Percentiles rank a stretch among this genome's conserved stretches.
Conservation (phyloP, 2,888 invertebrate genomes). For the Lasioglossum malachurum region DNA sequence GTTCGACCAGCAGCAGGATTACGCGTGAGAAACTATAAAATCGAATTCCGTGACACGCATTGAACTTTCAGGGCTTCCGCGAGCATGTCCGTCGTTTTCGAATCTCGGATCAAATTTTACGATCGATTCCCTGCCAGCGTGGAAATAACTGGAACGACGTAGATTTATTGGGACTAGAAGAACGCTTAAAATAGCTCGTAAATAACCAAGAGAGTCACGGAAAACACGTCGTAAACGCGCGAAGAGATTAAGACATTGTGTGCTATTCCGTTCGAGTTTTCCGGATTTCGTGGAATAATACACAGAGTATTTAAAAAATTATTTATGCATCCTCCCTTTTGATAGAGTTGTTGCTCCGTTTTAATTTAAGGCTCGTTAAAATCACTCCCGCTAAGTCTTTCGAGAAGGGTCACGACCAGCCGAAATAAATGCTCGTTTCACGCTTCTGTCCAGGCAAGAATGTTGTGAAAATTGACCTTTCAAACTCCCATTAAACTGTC, state of each 20-base stretch:
- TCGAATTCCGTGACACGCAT: constrained; percentile 35
- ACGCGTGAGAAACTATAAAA: constrained; percentile 1
- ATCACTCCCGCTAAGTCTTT: neutral
- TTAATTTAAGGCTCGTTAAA: constrained; percentile 10
- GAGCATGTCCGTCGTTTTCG: constrained; percentile 44
- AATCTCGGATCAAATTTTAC: constrained; percentile 71
- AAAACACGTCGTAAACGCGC: constrained; percentile 72
- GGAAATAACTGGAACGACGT: constrained; percentile 53
- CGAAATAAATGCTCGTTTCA: constrained; percentile 68
- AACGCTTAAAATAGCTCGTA: constrained; percentile 59
- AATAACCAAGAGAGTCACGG: constrained; percentile 54
- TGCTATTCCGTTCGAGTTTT: neutral
- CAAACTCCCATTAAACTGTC: constrained; percentile 66
- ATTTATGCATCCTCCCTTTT: neutral
- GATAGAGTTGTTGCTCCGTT: neutral
- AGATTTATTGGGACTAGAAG: constrained; percentile 63
- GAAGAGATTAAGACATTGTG: constrained; percentile 70
- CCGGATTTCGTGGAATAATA: neutral
- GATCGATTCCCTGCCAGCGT: constrained; percentile 70
- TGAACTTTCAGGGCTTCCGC: constrained; percentile 19
- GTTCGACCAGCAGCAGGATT: neutral
- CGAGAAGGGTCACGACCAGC: neutral
- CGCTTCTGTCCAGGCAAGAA: constrained; percentile 61
- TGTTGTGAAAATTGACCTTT: constrained; percentile 68
- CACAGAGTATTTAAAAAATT: neutral